Conservation (phyloP, 2,888 invertebrate genomes). For the Scotopteryx bipunctaria region DNA sequence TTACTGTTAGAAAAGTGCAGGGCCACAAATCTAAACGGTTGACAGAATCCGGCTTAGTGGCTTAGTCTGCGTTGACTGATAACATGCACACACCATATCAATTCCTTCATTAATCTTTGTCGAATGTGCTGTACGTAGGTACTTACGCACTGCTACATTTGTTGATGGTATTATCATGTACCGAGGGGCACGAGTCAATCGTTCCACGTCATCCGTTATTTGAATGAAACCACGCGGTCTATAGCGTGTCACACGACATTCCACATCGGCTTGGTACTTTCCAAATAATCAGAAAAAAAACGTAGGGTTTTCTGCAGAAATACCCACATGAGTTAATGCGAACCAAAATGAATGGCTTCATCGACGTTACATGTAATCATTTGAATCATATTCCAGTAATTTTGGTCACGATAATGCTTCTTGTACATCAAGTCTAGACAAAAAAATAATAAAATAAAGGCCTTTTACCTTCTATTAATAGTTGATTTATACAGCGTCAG, state of each 20-base stretch:
- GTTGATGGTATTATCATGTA: constrained; percentile 44
- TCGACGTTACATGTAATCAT: constrained; percentile 25
- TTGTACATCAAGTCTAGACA: constrained; percentile 10
- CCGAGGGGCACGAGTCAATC: constrained; percentile 60
- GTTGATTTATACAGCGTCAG: too few species aligned
- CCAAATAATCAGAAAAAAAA: constrained; percentile 37
- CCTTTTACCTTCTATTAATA: too few species aligned
- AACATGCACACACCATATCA: background rate
- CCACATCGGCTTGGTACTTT: constrained; percentile 49
- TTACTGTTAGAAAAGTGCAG: too few species aligned
- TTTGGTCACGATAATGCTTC: constrained; percentile 2
- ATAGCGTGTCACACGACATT: constrained; percentile 71
- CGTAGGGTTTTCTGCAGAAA: constrained; percentile 18
- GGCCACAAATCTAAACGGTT: too few species aligned
- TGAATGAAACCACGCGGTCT: constrained; percentile 70
- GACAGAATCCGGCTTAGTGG: too few species aligned
- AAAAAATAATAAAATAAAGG: too few species aligned
- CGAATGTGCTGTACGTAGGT: too few species aligned
- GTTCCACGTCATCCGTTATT: constrained; percentile 68
- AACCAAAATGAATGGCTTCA: constrained; percentile 35
- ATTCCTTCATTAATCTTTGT: background rate
- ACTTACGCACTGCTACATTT: constrained; percentile 30
- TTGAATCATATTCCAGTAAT: constrained; percentile 7
- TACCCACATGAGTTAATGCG: constrained; percentile 28
- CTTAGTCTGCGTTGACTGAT: too few species aligned